These are phyloP conservation scores for Stenurella melanura DNA, from an alignment of 2,888 invertebrate genomes.

Conservation along the genomic window DNA sequence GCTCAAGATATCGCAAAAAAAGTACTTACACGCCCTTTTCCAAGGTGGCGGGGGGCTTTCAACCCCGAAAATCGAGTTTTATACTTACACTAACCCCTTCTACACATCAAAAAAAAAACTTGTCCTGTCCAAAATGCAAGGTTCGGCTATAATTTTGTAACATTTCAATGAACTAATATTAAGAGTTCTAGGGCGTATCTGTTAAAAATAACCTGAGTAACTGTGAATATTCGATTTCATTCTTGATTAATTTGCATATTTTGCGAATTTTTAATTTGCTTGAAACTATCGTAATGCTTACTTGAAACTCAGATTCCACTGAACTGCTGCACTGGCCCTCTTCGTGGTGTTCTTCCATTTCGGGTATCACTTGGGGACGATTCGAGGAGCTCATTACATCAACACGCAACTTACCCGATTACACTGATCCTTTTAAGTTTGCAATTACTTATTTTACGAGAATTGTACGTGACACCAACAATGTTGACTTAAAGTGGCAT, in stretches of 20 bases:
- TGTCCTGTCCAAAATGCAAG: too few relatives aligned
- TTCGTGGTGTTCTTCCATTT: conserved; percentile 8
- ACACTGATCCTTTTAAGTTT: conserved; percentile 49
- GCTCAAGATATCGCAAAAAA: too few relatives aligned
- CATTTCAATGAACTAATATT: too few relatives aligned
- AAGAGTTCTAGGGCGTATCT: neutral
- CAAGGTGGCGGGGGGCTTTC: too few relatives aligned
- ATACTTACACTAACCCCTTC: too few relatives aligned
- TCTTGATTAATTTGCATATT: neutral
- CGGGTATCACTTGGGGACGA: conserved; percentile 24
- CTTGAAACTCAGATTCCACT: conserved; percentile 23
- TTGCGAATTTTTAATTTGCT: neutral
- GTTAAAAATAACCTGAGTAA: neutral
- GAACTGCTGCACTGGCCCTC: neutral
- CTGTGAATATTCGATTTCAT: neutral
- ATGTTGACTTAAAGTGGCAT: conserved; percentile 46
- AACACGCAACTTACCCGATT: conserved; percentile 19
- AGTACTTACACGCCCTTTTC: too few relatives aligned
- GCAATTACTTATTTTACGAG: conserved; percentile 53
- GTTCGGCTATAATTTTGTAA: too few relatives aligned
- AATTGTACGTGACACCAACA: conserved; percentile 57
- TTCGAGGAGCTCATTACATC: conserved; percentile 21
- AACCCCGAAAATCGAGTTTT: too few relatives aligned
- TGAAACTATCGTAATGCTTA: conserved; percentile 14
- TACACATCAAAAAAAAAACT: too few relatives aligned